Base-by-base conservation (phyloP, 2,797 vertebrate genomes). In the Manis crassicaudata region DNA sequence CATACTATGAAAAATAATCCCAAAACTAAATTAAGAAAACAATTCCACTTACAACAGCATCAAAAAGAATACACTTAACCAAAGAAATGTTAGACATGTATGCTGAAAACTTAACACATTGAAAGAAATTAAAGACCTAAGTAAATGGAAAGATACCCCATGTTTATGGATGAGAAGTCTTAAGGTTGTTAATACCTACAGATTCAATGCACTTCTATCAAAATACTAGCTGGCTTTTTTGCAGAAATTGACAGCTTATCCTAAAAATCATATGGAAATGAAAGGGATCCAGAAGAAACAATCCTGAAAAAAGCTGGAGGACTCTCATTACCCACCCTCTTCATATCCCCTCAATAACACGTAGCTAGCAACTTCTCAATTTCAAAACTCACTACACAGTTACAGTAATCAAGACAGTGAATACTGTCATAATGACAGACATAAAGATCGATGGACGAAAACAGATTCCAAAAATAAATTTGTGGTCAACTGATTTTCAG, bases 11-110 rank as follows among this genome's bases (percentile, higher is more conserved):
- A n/a, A n/a, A 92, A 56, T 63, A 67, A 77, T 72, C n/a, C 70
- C 93, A 75, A 96, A 67, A 76, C 25, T 35, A 87, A 87, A 87
- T 85, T 46, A 77, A 50, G 11, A 67, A 82, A 95, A 72, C 7
- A 76, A 77, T 77, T 82, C 37, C n/a, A 76, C 62, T 82, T 76
- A 76, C 4, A 77, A 60, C 25, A 88, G 40, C 50, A 81, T 37
- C 75, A 81, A 63, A 81, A 90, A 63, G 14, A 63, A 40, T 82
- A 76, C 62, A 52, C 37, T 80, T 27, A 80, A 43, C 40, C 79
- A 67, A 56, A 73, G 32, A 85, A 76, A 17, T 23, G 54, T 60
- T 60, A 90, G 25, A 52, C 4, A 46, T 32, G 4, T 58, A 52
- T 8, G 40, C 27, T 43, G 37, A 82, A 90, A 87, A 77, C 54